Conservation (phyloP, 2,113 vertebrate species). For the Apteryx mantelli region DNA sequence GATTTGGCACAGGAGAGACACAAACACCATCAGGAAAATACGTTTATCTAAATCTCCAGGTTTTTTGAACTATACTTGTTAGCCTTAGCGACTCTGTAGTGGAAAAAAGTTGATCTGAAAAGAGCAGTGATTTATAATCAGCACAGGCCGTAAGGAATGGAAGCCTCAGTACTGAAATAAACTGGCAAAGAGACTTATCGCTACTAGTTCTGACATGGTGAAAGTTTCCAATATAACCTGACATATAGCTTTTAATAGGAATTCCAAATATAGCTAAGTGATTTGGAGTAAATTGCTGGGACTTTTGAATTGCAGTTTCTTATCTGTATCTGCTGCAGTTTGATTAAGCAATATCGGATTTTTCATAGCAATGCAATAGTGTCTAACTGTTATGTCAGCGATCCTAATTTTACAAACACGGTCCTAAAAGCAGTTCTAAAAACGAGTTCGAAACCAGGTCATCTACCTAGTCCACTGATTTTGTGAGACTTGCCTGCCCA, state of each 20-base stretch:
- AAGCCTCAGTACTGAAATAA: not conserved
- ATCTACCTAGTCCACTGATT: not conserved
- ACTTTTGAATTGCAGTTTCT: not conserved
- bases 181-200: not conserved
- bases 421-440: not conserved
- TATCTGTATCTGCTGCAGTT: not conserved
- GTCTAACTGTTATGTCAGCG: not conserved
- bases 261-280: not conserved
- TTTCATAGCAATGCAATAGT: not conserved
- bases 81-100: not conserved
- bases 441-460: not conserved
- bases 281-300: not conserved
- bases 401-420: not conserved
- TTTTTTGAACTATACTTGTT: not conserved
- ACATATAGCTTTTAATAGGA: not conserved
- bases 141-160: not conserved
- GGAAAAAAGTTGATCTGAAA: not conserved
- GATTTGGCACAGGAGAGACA: not conserved
- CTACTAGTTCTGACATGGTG: not conserved
- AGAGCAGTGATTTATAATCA: not conserved
- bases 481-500: not conserved
- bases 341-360: not conserved
- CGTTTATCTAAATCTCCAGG: not conserved
- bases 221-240: not conserved
- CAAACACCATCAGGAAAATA: not conserved